A percentile compares a stretch with the other conserved stretches of the same genome.
phyloP scores from a whole-genome alignment of 2,888 invertebrate genomes.

The Apotomis turbidana region DNA sequence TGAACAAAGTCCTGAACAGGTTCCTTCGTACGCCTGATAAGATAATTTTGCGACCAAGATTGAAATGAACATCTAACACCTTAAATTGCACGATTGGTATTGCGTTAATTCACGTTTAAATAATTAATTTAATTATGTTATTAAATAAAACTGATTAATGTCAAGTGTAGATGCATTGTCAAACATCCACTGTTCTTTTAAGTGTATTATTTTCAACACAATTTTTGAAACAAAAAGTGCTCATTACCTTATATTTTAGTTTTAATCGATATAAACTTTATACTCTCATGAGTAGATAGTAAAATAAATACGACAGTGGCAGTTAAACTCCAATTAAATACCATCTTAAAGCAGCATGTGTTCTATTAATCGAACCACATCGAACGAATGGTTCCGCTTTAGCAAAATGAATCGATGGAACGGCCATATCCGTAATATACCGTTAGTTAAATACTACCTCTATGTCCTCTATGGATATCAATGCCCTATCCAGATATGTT shows the following conservation, averaged over 20 bases:
- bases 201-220: no score
- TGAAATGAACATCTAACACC: background rate
- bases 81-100: no score
- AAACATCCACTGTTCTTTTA: no score
- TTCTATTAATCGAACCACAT: conserved; percentile 30
- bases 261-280: background rate
- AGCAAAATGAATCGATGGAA: conserved; percentile 11
- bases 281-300: background rate
- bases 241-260: no score
- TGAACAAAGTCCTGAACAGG: conserved; percentile 11
- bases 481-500: background rate
- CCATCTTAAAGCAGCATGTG: conserved; percentile 27
- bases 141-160: no score
- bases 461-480: background rate
- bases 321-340: conserved; percentile 34
- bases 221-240: no score
- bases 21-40: conserved; percentile 8
- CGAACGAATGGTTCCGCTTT: conserved; percentile 14
- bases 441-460: conserved; percentile 1
- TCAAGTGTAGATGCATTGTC: no score
- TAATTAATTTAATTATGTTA: no score
- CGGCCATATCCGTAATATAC: background rate
- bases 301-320: conserved; percentile 11
- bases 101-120: no score
- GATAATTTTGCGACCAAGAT: background rate